Evolutionary conservation across 2,113 vertebrate genomes (phyloP).

Genomic region (Oryctolagus cuniculus): mOryCun1.1 NC_091443.1:239001-239500

Average conservation of each 20-base stretch:
- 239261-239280: slow-evolving; percentile 56
- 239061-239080: slow-evolving; percentile 60
- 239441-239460: slow-evolving; percentile 71
- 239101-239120: slow-evolving; percentile 65
- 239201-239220: neutral
- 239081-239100: slow-evolving; percentile 65
- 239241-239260: slow-evolving; percentile 26
- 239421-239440: slow-evolving; percentile 75
- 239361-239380: slow-evolving; percentile 64
- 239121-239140: slow-evolving; percentile 58
- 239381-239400: slow-evolving; percentile 75
- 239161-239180: neutral
- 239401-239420: slow-evolving; percentile 79
- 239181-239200: neutral
- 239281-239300: slow-evolving; percentile 15
- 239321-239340: too few species aligned
- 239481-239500: slow-evolving; percentile 78
- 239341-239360: too few species aligned
- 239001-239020: slow-evolving; percentile 44
- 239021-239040: slow-evolving; percentile 67
- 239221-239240: neutral
- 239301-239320: neutral
- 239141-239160: slow-evolving; percentile 57
- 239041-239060: slow-evolving; percentile 73
- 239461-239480: slow-evolving; percentile 76